Conservation (phyloP, 2,888 invertebrate genomes). For the Hemicrepidius hirtus region DNA sequence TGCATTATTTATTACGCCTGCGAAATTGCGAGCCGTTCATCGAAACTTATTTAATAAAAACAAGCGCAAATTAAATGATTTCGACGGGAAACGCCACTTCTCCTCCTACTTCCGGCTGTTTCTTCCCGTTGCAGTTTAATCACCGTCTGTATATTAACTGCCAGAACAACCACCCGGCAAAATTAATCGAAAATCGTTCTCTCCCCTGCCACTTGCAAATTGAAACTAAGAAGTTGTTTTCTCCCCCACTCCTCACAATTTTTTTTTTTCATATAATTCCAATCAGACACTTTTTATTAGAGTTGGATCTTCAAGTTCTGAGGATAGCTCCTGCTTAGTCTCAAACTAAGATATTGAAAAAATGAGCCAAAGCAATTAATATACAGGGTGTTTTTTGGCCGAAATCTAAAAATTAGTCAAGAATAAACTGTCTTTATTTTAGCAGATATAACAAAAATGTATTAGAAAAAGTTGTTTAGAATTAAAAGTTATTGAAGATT, state of each 20-base stretch:
- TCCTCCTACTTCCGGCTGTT: conserved; percentile 6
- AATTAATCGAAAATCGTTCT: conserved; percentile 29
- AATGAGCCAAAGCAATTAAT: too few relatives aligned
- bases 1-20: conserved; percentile 37
- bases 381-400: too few relatives aligned
- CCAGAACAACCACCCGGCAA: conserved; percentile 16
- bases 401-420: too few relatives aligned
- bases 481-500: too few relatives aligned
- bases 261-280: too few relatives aligned
- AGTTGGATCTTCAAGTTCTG: too few relatives aligned
- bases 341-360: too few relatives aligned
- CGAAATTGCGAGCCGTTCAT: conserved; percentile 26
- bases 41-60: conserved; percentile 45
- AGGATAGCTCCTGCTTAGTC: too few relatives aligned
- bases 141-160: conserved; percentile 34
- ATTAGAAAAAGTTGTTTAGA: too few relatives aligned
- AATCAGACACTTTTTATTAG: too few relatives aligned
- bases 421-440: too few relatives aligned
- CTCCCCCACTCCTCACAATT: not conserved
- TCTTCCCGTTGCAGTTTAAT: conserved; percentile 15
- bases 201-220: conserved; percentile 6
- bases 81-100: conserved; percentile 14
- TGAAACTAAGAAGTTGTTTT: conserved; percentile 1
- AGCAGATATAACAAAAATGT: too few relatives aligned
- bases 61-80: conserved; percentile 30